Base-by-base conservation (phyloP, 1,140 invertebrate genomes). In the Musca domestica region DNA sequence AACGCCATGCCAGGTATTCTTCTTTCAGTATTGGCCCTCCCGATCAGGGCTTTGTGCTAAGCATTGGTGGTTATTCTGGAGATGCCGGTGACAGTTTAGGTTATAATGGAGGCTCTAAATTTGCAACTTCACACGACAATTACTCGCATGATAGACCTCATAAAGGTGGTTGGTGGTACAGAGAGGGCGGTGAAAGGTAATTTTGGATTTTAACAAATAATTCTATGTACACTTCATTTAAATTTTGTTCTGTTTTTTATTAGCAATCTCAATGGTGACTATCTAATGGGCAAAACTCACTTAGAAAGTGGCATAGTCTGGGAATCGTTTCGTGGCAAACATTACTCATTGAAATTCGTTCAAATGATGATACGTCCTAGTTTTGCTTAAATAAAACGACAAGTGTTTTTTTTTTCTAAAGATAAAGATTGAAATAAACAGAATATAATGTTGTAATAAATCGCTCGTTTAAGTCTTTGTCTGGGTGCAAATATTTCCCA, bases 121-220 rank as follows among this genome's bases (percentile, higher is more conserved):
- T 91, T 79, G 89, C 88, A 41, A 90, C 89, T 0, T 80, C 82
- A n/a, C 73, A 83, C 14, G 90, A 92, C 75, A 88, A 90, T 73
- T 90, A 92, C 73, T 86, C 85, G 80, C 84, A 83, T 56, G 88
- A 88, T 0, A 73, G 83, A 25, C 82, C 85, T 65, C 87, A 87
- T 56, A 82, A 81, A 22, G 86, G 85, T 17, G 87, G 85, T 5
- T 88, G 87, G 84, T 89, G 88, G 88, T 88, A 87, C 71, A 84
- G 84, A 69, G 68, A 70, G 27, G 74, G 73, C 22, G 68, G 72
- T 20, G 69, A 71, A 2, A 67, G 48, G 64, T 70, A 47, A 64
- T 14, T 70, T n/a, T 19, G 0, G 48, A 5, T 20, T 20, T 46
- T 19, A 47, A 22, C 34, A 6, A 23, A 66, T 15, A 25, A 7